phyloP scores from a whole-genome alignment of 2,888 invertebrate genomes.

The Apotomis turbidana region DNA sequence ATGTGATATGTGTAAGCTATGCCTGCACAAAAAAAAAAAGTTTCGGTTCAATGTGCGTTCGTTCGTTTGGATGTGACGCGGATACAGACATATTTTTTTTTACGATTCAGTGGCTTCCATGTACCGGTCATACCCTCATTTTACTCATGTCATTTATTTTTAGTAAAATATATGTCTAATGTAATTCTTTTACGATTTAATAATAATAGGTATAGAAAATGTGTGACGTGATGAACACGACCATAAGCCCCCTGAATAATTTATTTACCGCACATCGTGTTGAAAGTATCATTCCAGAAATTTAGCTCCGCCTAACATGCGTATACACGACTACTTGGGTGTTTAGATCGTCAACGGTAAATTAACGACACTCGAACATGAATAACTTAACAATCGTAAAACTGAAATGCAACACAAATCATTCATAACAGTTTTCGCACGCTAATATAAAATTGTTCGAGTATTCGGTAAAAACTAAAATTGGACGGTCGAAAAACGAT shows the following conservation, averaged over 20 bases:
- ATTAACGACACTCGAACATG: constrained; percentile 45
- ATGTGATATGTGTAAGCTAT: too few relatives aligned
- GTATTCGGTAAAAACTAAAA: constrained; percentile 70
- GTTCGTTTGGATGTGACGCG: too few relatives aligned
- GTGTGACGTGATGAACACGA: too few relatives aligned
- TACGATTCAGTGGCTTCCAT: too few relatives aligned
- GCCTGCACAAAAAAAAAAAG: too few relatives aligned
- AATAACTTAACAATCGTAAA: constrained; percentile 48
- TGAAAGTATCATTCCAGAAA: constrained; percentile 13
- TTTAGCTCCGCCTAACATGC: constrained; percentile 33
- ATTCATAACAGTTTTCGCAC: constrained; percentile 67
- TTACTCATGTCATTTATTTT: too few relatives aligned
- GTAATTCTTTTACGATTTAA: too few relatives aligned
- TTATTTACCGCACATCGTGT: constrained; percentile 13
- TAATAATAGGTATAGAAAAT: too few relatives aligned
- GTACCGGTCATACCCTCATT: too few relatives aligned
- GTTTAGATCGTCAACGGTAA: constrained; percentile 58
- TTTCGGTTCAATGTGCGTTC: too few relatives aligned
- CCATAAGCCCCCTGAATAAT: not conserved
- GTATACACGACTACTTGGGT: constrained; percentile 33
- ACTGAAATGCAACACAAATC: constrained; percentile 56
- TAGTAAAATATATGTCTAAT: too few relatives aligned
- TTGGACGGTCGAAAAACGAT: constrained; percentile 74
- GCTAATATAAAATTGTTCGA: constrained; percentile 65
- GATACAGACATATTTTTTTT: too few relatives aligned